These are phyloP conservation scores for Pelodytes ibericus DNA, from an alignment of 2,797 vertebrate genomes.

Conservation along the genomic window DNA sequence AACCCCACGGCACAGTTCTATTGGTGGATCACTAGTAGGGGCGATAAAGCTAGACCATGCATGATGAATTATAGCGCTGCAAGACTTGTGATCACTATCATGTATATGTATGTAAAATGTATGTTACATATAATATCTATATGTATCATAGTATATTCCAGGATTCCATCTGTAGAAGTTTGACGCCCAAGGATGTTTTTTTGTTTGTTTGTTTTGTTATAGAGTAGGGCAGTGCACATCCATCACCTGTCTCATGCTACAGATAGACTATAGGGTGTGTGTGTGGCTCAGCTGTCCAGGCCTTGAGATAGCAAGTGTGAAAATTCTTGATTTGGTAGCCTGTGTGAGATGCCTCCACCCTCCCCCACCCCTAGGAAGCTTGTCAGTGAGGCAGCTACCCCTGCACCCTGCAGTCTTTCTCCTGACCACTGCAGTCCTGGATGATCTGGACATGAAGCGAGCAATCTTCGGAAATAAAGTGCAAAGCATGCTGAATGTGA, in stretches of 20 bases:
- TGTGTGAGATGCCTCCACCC: background rate
- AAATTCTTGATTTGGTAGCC: no score
- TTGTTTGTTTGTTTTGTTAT: no score
- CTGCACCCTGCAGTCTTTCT: background rate
- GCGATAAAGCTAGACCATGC: no score
- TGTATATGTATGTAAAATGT: no score
- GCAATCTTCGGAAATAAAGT: background rate
- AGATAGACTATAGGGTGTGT: background rate
- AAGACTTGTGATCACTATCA: no score
- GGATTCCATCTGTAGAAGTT: no score
- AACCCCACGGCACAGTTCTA: no score
- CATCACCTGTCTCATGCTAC: background rate
- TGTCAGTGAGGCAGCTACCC: background rate
- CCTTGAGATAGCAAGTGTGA: background rate
- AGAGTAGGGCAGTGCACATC: background rate
- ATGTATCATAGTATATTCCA: no score
- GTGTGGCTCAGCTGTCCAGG: background rate
- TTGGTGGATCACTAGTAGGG: no score
- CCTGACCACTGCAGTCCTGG: background rate
- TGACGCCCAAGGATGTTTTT: no score
- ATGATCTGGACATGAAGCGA: background rate
- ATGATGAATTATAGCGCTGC: no score
- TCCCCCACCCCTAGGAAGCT: background rate
- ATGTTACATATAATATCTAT: no score
- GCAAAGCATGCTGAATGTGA: conserved; percentile 22